Evolutionary conservation across 2,888 invertebrate species (phyloP), one percentile per base, ranked within the genome.

Genomic region (Acrobasis repandana): DNA sequence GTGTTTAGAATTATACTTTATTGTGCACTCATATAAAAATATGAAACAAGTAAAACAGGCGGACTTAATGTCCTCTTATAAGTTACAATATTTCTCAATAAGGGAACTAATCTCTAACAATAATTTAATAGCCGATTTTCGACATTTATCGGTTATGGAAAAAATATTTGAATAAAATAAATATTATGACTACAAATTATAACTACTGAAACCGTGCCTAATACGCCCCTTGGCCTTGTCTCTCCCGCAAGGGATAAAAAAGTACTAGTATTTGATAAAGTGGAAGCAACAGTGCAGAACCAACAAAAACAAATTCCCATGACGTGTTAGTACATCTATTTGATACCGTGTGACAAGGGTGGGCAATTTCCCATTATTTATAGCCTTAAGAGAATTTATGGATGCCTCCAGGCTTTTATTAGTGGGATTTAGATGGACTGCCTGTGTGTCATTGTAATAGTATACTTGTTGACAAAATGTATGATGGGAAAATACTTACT

Each of bases 351-450:
- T 82, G 86, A 86, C 88, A 84, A 68, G 86, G 87, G 86, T 85
- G 82, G 83, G 85, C 86, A 83, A 86, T 88, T 86, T 82, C 75
- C 83, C 85, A 81, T 87, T 87, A 88, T 88, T 88, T 88, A 88
- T 86, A 63, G 81, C 78, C 70, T 71, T 69, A 64, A 61, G 71
- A 75, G 77, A 81, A 87, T 88, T 86, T 88, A 88, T 85, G 82
- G 75, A 74, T 77, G 72, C 64, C 68, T 76, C 75, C 28, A 52
- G 46, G 52, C 51, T 52, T 60, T 28, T 60, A 52, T 52, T 60
- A 52, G 58, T 54, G 52, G 60, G 52, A 47, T 52, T 52, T 60
- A 52, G 46, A 60, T 33, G 47, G 52, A 20, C 58, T 58, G 18
- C 34, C 9, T 49, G 49, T 61, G 47, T 63, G 62, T 63, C 61